phyloP scores from a whole-genome alignment of 2,797 vertebrate genomes.

The Gobionotothen gibberifrons region DNA sequence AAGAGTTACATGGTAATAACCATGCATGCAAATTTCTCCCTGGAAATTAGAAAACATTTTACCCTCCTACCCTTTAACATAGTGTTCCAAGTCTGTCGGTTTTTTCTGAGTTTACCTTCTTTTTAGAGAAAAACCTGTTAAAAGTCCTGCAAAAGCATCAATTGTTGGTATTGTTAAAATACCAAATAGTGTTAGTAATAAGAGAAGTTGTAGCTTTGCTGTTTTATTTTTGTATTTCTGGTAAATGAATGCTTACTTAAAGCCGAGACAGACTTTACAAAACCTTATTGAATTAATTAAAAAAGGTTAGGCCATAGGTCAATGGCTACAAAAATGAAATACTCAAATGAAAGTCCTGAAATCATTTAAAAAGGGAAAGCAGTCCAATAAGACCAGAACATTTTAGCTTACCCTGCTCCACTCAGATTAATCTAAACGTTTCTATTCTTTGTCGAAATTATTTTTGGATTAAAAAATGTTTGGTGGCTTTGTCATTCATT shows the following conservation, averaged over 20 bases:
- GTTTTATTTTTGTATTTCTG: not conserved
- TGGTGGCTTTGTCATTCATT: not conserved
- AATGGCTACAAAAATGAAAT: not conserved
- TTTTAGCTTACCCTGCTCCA: not conserved
- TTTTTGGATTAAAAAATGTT: not conserved
- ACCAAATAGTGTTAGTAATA: not conserved
- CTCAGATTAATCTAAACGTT: conserved; percentile 28
- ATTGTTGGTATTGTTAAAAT: not conserved
- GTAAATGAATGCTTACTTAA: not conserved
- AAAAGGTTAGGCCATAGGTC: not conserved
- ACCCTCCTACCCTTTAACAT: conserved; percentile 17
- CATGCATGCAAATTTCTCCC: conserved; percentile 10
- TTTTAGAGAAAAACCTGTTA: not conserved
- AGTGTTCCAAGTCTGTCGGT: conserved; percentile 2
- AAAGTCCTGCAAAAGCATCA: not conserved
- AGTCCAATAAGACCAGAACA: not conserved
- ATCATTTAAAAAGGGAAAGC: too few species aligned
- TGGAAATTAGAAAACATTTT: conserved; percentile 18
- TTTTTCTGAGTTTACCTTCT: conserved; percentile 6
- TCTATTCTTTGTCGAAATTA: conserved; percentile 20
- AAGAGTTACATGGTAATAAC: conserved; percentile 33
- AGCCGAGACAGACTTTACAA: not conserved
- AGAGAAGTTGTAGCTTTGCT: too few species aligned
- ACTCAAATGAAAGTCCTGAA: too few species aligned
- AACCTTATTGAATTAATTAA: not conserved